phyloP scores from a whole-genome alignment of 1,140 invertebrate species.

The Heterodera schachtii region DNA sequence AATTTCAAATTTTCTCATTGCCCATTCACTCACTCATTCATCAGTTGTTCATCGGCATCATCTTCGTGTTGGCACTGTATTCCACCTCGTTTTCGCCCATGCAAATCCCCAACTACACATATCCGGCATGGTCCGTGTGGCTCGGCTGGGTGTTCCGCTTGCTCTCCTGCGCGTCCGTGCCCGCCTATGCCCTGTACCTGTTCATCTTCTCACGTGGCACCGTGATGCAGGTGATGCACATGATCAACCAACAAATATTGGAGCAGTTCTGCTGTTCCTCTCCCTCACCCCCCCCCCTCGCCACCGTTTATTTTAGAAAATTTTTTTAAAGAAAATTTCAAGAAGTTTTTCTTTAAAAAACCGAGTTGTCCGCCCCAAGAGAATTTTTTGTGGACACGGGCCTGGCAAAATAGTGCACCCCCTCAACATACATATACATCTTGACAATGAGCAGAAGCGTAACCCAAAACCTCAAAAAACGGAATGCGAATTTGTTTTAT shows the following conservation, averaged over 20 bases:
- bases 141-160: slow-evolving; percentile 61
- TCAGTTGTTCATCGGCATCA: slow-evolving; percentile 33
- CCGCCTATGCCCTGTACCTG: slow-evolving; percentile 52
- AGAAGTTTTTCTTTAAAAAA: too few species aligned
- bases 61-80: slow-evolving; percentile 58
- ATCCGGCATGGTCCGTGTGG: slow-evolving; percentile 57
- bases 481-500: too few species aligned
- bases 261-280: neutral
- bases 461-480: too few species aligned
- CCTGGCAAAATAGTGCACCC: too few species aligned
- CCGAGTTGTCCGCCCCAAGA: too few species aligned
- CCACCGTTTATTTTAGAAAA: neutral
- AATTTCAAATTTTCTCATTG: too few species aligned
- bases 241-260: neutral
- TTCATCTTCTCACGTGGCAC: slow-evolving; percentile 46
- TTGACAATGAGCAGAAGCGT: too few species aligned
- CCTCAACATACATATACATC: too few species aligned
- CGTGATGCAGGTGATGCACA: slow-evolving; percentile 36
- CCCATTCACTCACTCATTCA: too few species aligned
- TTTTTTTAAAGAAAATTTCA: neutral
- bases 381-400: too few species aligned
- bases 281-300: too few species aligned
- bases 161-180: slow-evolving; percentile 56
- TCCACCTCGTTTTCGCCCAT: slow-evolving; percentile 57
- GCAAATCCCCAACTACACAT: slow-evolving; percentile 52